These are phyloP conservation scores for Coilia nasus DNA, from an alignment of 2,797 vertebrate species.

Conservation along the genomic window DNA sequence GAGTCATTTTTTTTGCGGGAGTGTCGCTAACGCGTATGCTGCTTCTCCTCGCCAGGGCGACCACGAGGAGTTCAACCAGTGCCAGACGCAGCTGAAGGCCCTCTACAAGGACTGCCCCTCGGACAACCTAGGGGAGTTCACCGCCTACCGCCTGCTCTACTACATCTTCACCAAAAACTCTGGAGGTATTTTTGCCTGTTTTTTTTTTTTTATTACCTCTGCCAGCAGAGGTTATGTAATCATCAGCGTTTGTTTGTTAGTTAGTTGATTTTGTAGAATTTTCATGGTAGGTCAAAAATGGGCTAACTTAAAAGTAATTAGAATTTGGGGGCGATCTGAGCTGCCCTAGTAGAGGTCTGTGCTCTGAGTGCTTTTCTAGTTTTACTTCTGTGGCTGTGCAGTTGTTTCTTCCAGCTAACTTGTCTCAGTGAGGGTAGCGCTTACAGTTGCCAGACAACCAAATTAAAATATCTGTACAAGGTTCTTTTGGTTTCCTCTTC, in stretches of 20 bases:
- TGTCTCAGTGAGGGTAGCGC: too few species aligned
- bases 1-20: neutral
- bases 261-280: too few species aligned
- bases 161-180: constrained; percentile 94
- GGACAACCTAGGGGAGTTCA: constrained; percentile 90
- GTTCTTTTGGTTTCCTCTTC: neutral
- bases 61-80: constrained; percentile 95
- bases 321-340: too few species aligned
- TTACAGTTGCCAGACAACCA: too few species aligned
- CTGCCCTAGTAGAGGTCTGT: too few species aligned
- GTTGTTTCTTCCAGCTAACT: too few species aligned
- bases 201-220: neutral
- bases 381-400: neutral
- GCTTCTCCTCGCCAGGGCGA: constrained; percentile 77
- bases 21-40: neutral
- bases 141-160: constrained; percentile 89
- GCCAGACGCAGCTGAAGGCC: constrained; percentile 91
- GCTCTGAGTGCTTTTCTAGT: neutral
- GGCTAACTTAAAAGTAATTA: too few species aligned
- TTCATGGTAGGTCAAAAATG: too few species aligned
- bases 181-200: constrained; percentile 73
- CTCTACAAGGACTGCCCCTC: constrained; percentile 87
- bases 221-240: too few species aligned
- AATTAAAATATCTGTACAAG: too few species aligned
- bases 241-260: too few species aligned